Evolutionary conservation across 2,797 vertebrate genomes (phyloP), one percentile per base, ranked within the genome.

Genomic region (Galaxias olidus): DNA sequence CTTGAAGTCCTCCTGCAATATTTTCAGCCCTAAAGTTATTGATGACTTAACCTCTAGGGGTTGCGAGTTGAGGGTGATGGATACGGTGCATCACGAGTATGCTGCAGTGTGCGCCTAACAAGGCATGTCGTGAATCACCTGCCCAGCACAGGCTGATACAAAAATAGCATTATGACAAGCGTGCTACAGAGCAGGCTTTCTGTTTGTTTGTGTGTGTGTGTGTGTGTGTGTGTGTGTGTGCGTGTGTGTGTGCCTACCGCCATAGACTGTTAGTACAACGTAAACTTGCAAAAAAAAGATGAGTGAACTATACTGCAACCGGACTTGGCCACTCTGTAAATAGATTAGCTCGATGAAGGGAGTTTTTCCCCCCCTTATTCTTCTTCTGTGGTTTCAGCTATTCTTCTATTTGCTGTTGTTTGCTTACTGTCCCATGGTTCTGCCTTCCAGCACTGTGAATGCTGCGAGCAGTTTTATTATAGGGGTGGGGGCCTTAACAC

Each of bases 51-150:
- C 90, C 90, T 92, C 85, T 78, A 77, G 88, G 90, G 89, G 20
- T 40, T 88, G 84, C 77, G 76, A 90, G 91, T 91, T 91, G 90
- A 79, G 88, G 85, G 87, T 92, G 92, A 92, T 91, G 90, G 90
- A 91, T 91, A 91, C 81, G 75, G 82, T 81, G 84, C 83, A 85
- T 90, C 80, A 73, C 77, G 81, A 81, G 78, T 81, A 64, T 60
- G 84, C 84, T 89, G 86, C 87, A 82, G 88, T 81, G 87, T 30
- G 82, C 86, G 86, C 90, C 91, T 93, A 93, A 92, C 90, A 92
- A 92, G 91, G 88, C 52, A 88, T 84, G 86, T 87, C 72, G 89
- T 92, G 90, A 91, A 92, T 92, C 91, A 92, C 88, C 87, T 90
- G 87, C 90, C 83, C 76, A 51, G 56, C 59, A 71, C 84, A 73